Conservation (phyloP, 2,888 invertebrate species). For the Cremastinae sp. region DNA sequence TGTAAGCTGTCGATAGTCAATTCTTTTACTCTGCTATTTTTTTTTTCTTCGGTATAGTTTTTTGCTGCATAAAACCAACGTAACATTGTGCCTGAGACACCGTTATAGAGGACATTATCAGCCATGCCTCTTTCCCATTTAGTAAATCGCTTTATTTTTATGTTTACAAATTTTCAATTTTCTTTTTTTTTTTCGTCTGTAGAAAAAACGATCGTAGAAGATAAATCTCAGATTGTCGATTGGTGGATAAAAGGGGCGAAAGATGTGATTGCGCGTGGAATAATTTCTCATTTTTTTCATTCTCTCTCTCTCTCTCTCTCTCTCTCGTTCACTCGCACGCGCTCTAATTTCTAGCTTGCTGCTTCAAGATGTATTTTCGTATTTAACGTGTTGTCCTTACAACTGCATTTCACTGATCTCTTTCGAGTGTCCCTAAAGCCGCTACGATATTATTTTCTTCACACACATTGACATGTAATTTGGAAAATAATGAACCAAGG, state of each 20-base stretch:
- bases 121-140: constrained; percentile 16
- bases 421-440: constrained; percentile 45
- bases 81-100: constrained; percentile 18
- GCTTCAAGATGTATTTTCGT: constrained; percentile 19
- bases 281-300: constrained; percentile 25
- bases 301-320: constrained; percentile 1
- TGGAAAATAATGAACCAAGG: constrained; percentile 11
- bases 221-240: constrained; percentile 65
- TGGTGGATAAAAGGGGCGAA: constrained; percentile 54
- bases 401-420: constrained; percentile 36
- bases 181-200: constrained; percentile 63
- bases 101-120: constrained; percentile 7
- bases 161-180: constrained; percentile 5
- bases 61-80: constrained; percentile 25
- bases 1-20: constrained; percentile 42
- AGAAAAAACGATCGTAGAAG: constrained; percentile 63
- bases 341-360: constrained; percentile 20
- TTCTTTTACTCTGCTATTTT: constrained; percentile 13
- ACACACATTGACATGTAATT: constrained; percentile 24
- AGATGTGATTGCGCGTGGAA: constrained; percentile 41
- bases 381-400: constrained; percentile 20
- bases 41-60: constrained; percentile 27
- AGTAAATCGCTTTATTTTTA: constrained; percentile 18
- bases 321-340: background rate
- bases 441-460: constrained; percentile 50